Conservation (phyloP, 2,113 vertebrate species). For the Mastomys coucha region DNA sequence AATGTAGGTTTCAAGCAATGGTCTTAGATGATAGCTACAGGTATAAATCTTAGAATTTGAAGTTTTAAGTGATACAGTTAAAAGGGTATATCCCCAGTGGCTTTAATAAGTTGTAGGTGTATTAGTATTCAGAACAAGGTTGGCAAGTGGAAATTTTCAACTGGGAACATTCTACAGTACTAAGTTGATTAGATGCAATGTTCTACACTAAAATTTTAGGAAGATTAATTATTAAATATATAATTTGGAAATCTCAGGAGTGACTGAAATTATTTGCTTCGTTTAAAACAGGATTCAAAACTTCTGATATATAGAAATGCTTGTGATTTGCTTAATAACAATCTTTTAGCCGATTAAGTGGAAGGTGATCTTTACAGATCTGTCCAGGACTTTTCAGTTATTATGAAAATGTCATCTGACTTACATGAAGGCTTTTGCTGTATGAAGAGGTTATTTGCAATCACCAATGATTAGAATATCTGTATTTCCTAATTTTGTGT, state of each 20-base stretch:
- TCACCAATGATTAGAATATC: constrained; percentile 13
- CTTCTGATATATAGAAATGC: constrained; percentile 85
- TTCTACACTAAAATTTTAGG: constrained; percentile 47
- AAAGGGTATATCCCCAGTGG: not conserved
- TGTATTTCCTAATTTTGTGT: constrained; percentile 3
- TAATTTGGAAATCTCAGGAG: not conserved
- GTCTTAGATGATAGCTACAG: not conserved
- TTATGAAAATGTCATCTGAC: constrained; percentile 27
- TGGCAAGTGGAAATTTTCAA: constrained; percentile 22
- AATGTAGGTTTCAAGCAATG: not conserved
- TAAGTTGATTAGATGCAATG: constrained; percentile 37
- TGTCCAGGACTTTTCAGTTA: constrained; percentile 77
- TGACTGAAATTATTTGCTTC: constrained; percentile 64
- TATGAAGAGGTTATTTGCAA: not conserved
- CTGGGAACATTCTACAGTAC: constrained; percentile 21
- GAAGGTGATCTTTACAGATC: constrained; percentile 86
- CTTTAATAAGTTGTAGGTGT: not conserved
- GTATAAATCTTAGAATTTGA: not conserved
- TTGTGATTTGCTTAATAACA: constrained; percentile 84
- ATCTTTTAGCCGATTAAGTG: constrained; percentile 84
- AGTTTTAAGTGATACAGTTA: not conserved
- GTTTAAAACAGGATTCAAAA: constrained; percentile 85
- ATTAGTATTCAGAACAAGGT: constrained; percentile 30
- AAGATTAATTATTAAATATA: constrained; percentile 41
- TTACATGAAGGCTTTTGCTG: not conserved